These are phyloP conservation scores for Serilophus lunatus DNA, from an alignment of 2,113 vertebrate genomes.

Conservation along the genomic window DNA sequence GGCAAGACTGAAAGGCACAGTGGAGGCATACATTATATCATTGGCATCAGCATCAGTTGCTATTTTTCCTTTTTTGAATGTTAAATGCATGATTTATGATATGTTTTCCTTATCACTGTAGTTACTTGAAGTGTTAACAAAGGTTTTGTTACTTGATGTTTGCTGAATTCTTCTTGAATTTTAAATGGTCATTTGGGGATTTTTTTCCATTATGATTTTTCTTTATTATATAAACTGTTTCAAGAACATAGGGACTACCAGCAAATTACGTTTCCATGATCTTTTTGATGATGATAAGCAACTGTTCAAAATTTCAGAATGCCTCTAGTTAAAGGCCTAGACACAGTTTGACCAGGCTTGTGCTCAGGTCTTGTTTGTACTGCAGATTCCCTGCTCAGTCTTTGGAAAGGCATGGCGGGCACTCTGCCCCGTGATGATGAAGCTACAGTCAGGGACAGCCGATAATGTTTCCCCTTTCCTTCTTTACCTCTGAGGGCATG, in stretches of 20 bases:
- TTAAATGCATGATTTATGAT: not conserved
- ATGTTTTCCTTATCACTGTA: not conserved
- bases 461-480: not conserved
- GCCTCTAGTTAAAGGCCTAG: not conserved
- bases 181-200: not conserved
- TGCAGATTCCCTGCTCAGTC: not conserved
- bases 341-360: fast-evolving
- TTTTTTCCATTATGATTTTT: not conserved
- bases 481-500: not conserved
- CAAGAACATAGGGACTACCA: not conserved
- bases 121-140: not conserved
- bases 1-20: not conserved
- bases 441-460: not conserved
- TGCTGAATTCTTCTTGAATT: not conserved
- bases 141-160: not conserved
- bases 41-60: not conserved
- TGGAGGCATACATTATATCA: not conserved
- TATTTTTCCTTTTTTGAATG: not conserved
- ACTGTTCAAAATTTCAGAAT: not conserved
- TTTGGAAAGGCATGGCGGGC: not conserved
- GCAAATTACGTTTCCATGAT: not conserved
- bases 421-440: fast-evolving
- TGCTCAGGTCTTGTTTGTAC: not conserved
- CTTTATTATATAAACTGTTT: not conserved
- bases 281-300: not conserved